Percentiles rank a stretch among this genome's conserved stretches.
Conservation (phyloP, 2,113 vertebrate species). For the Protomyctophum bolini region DNA sequence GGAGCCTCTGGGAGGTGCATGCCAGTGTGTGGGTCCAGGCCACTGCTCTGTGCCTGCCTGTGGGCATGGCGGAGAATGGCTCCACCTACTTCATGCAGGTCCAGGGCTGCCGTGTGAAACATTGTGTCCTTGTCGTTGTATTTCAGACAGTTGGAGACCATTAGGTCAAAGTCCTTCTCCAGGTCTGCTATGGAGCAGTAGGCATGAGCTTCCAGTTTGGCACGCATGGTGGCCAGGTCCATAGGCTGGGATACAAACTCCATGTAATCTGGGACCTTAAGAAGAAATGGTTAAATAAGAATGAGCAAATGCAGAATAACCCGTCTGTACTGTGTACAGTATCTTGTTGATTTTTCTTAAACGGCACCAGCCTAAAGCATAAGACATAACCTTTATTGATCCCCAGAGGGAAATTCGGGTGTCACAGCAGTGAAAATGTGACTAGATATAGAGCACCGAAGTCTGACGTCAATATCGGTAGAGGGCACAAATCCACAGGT, state of each 20-base stretch:
- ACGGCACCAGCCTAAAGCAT: not conserved
- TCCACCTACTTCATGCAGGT: conserved; percentile 91
- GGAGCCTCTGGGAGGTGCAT: conserved; percentile 91
- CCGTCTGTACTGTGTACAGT: no score
- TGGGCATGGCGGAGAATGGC: conserved; percentile 90
- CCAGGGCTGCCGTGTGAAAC: conserved; percentile 93
- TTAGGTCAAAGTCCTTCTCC: conserved; percentile 96
- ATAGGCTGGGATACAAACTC: conserved; percentile 98
- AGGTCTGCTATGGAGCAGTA: conserved; percentile 91
- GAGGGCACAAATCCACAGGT: no score
- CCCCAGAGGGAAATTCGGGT: no score
- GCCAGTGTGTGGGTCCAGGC: conserved; percentile 89
- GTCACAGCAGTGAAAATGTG: no score
- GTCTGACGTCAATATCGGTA: no score
- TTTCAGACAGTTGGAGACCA: conserved; percentile 98
- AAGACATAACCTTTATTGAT: no score
- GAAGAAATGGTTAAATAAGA: conserved; percentile 38
- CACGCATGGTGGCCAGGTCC: conserved; percentile 98
- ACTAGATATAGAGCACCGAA: no score
- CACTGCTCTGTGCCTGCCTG: conserved; percentile 90
- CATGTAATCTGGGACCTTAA: conserved; percentile 98
- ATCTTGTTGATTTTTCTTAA: no score
- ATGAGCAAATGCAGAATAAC: conserved; percentile 11
- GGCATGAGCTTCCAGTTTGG: conserved; percentile 92
- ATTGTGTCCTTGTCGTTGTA: conserved; percentile 98